Conservation (phyloP, 2,113 vertebrate species). For the Neotragus pygmaeus region DNA sequence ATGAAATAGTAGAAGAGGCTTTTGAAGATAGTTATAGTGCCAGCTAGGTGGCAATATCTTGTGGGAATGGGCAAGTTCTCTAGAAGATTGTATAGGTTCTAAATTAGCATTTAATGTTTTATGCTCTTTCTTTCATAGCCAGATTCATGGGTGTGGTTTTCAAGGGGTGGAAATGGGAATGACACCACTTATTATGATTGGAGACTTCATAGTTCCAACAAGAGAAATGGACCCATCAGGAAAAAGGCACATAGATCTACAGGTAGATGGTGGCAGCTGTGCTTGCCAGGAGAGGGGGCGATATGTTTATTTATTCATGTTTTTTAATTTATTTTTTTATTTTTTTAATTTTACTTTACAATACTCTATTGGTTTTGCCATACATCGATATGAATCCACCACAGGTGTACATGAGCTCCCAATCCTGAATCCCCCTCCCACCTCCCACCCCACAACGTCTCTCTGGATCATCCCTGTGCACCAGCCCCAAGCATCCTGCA, state of each 20-base stretch:
- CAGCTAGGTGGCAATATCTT: background rate
- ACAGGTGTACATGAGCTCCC: no score
- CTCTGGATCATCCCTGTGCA: no score
- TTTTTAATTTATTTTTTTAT: no score
- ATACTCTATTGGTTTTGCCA: no score
- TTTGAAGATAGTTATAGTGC: background rate
- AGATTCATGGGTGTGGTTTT: background rate
- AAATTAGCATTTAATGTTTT: background rate
- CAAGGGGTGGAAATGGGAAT: background rate
- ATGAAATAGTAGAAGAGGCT: background rate
- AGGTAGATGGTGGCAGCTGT: background rate
- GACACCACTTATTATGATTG: background rate
- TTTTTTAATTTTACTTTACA: no score
- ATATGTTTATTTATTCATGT: background rate
- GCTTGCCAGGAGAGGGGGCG: background rate
- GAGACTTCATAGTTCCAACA: background rate
- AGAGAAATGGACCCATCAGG: background rate
- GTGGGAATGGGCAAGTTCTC: accelerated
- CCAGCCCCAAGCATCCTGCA: no score
- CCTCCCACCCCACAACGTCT: no score
- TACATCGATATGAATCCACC: no score
- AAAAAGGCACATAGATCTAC: background rate
- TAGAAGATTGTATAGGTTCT: background rate
- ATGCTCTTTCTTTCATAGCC: no score
- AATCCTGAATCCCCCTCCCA: no score